Base-by-base conservation (phyloP, 2,888 invertebrate species). In the Drosophila barbarae region DNA sequence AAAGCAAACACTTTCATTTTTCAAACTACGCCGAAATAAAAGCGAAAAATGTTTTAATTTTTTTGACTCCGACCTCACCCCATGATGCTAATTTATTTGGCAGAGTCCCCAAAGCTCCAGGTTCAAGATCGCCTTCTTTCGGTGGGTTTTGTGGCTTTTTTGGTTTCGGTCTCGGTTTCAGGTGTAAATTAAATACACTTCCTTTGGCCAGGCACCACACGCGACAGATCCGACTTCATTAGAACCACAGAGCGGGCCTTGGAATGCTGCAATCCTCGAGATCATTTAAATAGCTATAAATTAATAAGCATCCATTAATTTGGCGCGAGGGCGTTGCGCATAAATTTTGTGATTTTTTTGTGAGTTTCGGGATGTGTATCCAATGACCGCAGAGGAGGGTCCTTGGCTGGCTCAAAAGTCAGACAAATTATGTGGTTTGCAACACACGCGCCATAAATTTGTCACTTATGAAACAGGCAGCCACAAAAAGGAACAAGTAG, bases 271-370 rank as follows among this genome's bases (percentile, higher is more conserved):
- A 58, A 71, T 80, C 78, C 81, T 76, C 73, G 66, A 59, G 66
- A 82, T 78, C 84, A 81, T 84, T 81, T 84, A 81, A 81, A 81
- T 81, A 84, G 81, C 84, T 74, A 81, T 81, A 81, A 81, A 81
- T 81, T 81, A 81, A 81, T 81, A 81, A 84, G 84, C 77, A 76
- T 82, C 82, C 81, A 81, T 81, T 81, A 84, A 81, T 84, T 81
- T 81, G 84, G 81, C 78, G 78, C 73, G 70, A 70, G 73, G 84
- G 78, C 76, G 81, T 81, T 78, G 77, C 59, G 78, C 84, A 81
- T 84, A 81, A 81, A 81, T 81, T 82, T 69, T 26, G 41, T 73
- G 79, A 72, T 79, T 78, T 79, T 56, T 56, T 55, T 6, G 18
- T 9, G 50, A n/a, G 44, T 65, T 30, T 65, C 12, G 71, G 67